Base-by-base conservation (phyloP, 2,113 vertebrate genomes). In the Poicephalus meyeri region DNA sequence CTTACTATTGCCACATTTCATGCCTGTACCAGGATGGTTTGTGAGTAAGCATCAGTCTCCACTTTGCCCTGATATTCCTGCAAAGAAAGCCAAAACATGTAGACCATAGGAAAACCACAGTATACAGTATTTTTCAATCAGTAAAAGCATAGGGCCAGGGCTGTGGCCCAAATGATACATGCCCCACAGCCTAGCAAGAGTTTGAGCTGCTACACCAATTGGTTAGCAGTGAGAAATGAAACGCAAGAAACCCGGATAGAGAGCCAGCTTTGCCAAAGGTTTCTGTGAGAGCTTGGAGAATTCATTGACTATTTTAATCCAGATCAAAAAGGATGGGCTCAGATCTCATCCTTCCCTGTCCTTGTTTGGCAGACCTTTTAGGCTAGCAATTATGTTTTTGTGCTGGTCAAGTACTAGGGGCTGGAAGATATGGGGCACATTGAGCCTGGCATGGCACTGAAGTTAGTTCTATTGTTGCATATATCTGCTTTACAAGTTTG, bases 351-450 rank as follows among this genome's bases (percentile, higher is more conserved):
- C 37, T 82, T 9, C 19, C 9, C 20, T 53, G 3, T 26, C 15
- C 12, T 58, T 35, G 14, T 23, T 21, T 23, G 10, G 20, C 4
- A 87, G 46, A 55, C 10, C 16, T 37, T 66, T 63, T 29, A 72
- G 25, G 35, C 4, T 42, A 53, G 13, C 6, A 37, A 3, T 16
- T 17, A 10, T 35, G 24, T 4, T 29, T 65, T 42, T 80, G 31
- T 28, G 11, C 47, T n/a, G 23, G 14, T 8, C 13, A 31, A 47
- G 35, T 18, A 29, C 23, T 33, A 24, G 3, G 13, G 6, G 4
- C 2, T 69, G 35, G 29, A 70, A 47, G 29, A 5, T 47, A 10
- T 6, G 8, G 6, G 13, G 2, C 1, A 3, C 13, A 2, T 8
- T 50, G 7, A 16, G 28, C 23, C 35, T 69, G 68, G 2, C 13